These are phyloP conservation scores for Mesembrinibis cayennensis DNA, from an alignment of 2,113 vertebrate species.

Conservation along the genomic window DNA sequence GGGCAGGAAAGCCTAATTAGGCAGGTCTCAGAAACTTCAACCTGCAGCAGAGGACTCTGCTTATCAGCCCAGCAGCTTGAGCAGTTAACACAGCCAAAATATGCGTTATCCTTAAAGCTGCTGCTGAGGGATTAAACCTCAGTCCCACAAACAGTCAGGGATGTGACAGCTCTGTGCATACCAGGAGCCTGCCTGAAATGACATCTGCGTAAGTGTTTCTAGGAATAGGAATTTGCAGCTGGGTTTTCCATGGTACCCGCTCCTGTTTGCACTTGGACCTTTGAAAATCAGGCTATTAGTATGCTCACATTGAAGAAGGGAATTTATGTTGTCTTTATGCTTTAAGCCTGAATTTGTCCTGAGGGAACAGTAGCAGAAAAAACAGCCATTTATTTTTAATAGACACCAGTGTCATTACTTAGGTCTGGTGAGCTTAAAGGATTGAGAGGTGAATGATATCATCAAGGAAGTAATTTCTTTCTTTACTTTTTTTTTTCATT, in stretches of 20 bases:
- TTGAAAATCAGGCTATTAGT: not conserved
- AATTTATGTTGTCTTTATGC: slow-evolving; percentile 41
- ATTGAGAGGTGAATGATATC: slow-evolving; percentile 44
- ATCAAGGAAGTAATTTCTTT: slow-evolving; percentile 38
- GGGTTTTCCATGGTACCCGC: not conserved
- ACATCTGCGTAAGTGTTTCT: not conserved
- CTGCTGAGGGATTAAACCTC: not conserved
- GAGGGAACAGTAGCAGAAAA: slow-evolving; percentile 61
- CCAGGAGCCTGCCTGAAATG: not conserved
- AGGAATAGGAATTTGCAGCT: slow-evolving; percentile 27
- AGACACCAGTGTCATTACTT: slow-evolving; percentile 8
- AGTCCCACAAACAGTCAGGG: not conserved
- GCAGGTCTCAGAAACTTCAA: not conserved
- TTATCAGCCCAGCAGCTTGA: not conserved
- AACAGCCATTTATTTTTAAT: slow-evolving; percentile 57
- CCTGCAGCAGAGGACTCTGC: not conserved
- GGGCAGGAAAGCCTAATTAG: not conserved
- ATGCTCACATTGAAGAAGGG: not conserved
- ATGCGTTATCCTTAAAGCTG: not conserved
- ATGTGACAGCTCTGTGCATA: not conserved
- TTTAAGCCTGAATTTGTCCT: slow-evolving; percentile 28
- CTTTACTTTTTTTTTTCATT: not conserved
- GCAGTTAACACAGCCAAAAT: not conserved
- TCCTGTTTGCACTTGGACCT: slow-evolving; percentile 27
- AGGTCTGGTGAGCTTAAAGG: slow-evolving; percentile 52